Conservation (phyloP, 2,113 vertebrate genomes). For the Phrynosoma platyrhinos region DNA sequence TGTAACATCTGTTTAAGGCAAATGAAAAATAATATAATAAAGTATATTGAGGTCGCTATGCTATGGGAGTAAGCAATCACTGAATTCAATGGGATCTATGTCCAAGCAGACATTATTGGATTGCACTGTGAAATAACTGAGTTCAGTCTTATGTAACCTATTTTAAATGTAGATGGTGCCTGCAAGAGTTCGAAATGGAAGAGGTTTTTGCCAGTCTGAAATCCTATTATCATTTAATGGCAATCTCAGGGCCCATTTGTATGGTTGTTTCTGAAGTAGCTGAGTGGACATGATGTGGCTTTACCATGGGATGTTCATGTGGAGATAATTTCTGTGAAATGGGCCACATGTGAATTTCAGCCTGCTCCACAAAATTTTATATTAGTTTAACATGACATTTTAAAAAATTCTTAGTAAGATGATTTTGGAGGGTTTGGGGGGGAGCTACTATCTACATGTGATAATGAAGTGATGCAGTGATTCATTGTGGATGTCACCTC, state of each 20-base stretch:
- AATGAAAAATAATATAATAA: not conserved
- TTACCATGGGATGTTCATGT: not conserved
- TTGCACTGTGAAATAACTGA: not conserved
- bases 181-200: not conserved
- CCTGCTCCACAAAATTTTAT: not conserved
- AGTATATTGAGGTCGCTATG: not conserved
- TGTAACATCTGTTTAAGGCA: conserved; percentile 32
- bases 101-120: not conserved
- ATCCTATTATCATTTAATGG: not conserved
- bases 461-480: not conserved
- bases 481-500: not conserved
- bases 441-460: not conserved
- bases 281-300: too few species aligned
- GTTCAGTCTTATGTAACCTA: not conserved
- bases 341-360: not conserved
- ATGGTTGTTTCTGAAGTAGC: not conserved
- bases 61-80: not conserved
- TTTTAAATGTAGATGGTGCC: not conserved
- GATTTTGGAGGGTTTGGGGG: not conserved
- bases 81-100: not conserved
- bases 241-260: not conserved
- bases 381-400: too few species aligned
- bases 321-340: not conserved
- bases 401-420: too few species aligned
- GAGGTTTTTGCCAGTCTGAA: not conserved